A percentile compares a stretch with the other conserved stretches of the same genome.
Conservation (phyloP, 37 sponge, comb jelly and placozoan genomes). For the Haliclona indistincta region DNA sequence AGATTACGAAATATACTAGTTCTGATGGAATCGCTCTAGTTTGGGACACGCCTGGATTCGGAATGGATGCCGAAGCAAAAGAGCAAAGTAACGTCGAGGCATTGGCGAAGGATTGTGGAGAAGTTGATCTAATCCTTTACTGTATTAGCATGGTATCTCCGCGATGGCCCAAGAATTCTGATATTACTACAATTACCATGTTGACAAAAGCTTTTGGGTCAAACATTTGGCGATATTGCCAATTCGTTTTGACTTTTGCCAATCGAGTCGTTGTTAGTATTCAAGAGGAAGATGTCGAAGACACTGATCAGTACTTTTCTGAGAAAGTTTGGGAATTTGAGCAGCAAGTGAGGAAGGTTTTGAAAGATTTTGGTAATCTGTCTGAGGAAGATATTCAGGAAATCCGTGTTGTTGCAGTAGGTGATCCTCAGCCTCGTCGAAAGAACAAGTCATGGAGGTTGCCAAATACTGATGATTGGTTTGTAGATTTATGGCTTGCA, state of each 20-base stretch:
- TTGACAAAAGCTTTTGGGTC: neutral
- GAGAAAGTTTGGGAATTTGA: neutral
- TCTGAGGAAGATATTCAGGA: neutral
- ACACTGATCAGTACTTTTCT: neutral
- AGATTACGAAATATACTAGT: neutral
- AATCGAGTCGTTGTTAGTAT: neutral
- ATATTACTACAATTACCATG: neutral
- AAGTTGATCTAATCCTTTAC: neutral
- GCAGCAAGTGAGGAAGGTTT: neutral
- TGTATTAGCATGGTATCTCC: neutral
- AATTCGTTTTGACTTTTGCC: neutral
- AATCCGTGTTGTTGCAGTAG: conserved; percentile 1
- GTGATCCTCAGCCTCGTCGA: too few relatives aligned
- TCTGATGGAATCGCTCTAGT: neutral
- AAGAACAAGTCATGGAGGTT: neutral
- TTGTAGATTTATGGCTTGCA: neutral
- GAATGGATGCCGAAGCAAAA: neutral
- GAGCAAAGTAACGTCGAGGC: neutral
- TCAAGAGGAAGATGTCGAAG: neutral
- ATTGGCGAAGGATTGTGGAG: neutral
- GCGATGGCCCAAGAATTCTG: neutral
- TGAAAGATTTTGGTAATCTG: neutral
- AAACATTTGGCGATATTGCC: neutral
- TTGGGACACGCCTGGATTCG: conserved; percentile 9
- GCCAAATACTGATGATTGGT: conserved; percentile 3